Base-by-base conservation (phyloP, 1,140 invertebrate genomes). In the Ephestia elutella region DNA sequence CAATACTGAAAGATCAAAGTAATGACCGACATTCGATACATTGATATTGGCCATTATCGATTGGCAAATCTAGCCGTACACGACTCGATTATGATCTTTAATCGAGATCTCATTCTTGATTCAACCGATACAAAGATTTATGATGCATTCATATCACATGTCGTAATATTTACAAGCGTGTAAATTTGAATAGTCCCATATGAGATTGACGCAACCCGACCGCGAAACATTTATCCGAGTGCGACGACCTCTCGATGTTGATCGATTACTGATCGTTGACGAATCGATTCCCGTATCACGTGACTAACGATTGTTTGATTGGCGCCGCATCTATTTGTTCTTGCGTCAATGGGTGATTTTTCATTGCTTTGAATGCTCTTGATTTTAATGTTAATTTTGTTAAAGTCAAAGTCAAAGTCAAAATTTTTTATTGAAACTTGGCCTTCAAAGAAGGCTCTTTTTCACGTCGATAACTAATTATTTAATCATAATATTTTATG, bases 221-320 rank as follows among this genome's bases (percentile, higher is more conserved):
- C 69, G 76, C 70, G 38, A 73, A 76, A 73, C 74, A 77, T 79
- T 79, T 73, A 74, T 73, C 62, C 71, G 68, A 70, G 73, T 66
- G 62, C 77, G 66, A 62, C 53, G 74, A 71, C 64, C 72, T 63
- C 55, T 53, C 65, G 66, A 61, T 67, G 59, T 65, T 63, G 68
- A 78, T 74, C 66, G 68, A 70, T 71, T 71, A 67, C 63, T 56
- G 38, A 56, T 70, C 49, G 49, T 53, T 67, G 60, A 56, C 54
- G 57, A 71, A 78, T 75, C 62, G 68, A 68, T 68, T 73, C 56
- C 49, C 54, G 38, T 50, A 44, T 68, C 56, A 57, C 21, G 49
- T 58, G 54, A 28, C 56, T 66, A 66, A 66, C 38, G 64, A 66
- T 62, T 50, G 35, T 66, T 57, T 62, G 60, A 66, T 66, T 62